These are phyloP conservation scores for Yponomeuta evonymella DNA, from an alignment of 2,888 invertebrate genomes.

Conservation along the genomic window DNA sequence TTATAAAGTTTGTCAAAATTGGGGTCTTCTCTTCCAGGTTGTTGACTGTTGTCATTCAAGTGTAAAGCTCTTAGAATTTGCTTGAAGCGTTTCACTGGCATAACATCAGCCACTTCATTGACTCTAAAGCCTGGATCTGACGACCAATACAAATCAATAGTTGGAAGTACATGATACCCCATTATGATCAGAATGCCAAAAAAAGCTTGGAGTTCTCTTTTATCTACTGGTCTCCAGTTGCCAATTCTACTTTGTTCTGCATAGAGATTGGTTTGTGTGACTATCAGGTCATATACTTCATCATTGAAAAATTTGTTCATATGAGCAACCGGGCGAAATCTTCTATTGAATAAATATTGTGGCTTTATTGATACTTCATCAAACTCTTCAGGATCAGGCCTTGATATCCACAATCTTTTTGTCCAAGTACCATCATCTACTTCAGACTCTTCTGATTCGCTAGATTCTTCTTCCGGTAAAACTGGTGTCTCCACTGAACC, in stretches of 20 bases:
- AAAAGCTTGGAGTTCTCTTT: constrained; percentile 26
- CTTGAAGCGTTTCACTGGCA: constrained; percentile 27
- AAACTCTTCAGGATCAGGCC: too few relatives aligned
- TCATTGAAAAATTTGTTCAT: too few relatives aligned
- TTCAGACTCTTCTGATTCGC: too few relatives aligned
- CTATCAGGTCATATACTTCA: not conserved
- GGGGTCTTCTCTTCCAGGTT: constrained; percentile 18
- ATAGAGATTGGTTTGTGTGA: constrained; percentile 19
- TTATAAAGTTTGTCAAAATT: constrained; percentile 22
- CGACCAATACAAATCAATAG: constrained; percentile 30
- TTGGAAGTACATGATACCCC: constrained; percentile 26
- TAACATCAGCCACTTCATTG: constrained; percentile 27
- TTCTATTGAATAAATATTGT: too few relatives aligned
- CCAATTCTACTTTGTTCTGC: constrained; percentile 4
- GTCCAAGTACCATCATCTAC: too few relatives aligned
- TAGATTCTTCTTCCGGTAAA: too few relatives aligned
- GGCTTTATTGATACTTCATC: too few relatives aligned
- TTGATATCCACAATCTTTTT: too few relatives aligned
- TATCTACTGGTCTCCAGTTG: constrained; percentile 25
- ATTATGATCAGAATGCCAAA: constrained; percentile 28
- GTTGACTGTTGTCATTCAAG: constrained; percentile 22
- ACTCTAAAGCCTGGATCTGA: constrained; percentile 27
- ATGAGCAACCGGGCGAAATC: too few relatives aligned
- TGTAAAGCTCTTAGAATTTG: constrained; percentile 23
- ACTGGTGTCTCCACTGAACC: too few relatives aligned